A percentile compares a stretch with the other conserved stretches of the same genome.
phyloP scores from a whole-genome alignment of 2,113 vertebrate species.

The Poeciliopsis occidentalis region DNA sequence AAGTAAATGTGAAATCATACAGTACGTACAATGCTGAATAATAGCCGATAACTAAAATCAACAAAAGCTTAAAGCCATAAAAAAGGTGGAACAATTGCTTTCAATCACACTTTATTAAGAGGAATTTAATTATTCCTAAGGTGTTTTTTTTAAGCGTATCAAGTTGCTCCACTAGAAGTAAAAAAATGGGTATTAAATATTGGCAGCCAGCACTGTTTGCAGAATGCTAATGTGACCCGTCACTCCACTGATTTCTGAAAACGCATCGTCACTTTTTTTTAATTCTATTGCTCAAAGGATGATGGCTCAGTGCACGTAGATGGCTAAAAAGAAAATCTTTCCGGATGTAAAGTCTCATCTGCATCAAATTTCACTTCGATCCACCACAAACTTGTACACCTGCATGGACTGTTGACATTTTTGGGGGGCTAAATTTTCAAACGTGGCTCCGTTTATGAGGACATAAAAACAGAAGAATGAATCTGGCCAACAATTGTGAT shows the following conservation, averaged over 20 bases:
- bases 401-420: neutral
- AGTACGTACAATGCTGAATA: slow-evolving; percentile 10
- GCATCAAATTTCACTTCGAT: slow-evolving; percentile 6
- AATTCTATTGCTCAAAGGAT: neutral
- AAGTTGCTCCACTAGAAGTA: neutral
- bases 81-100: neutral
- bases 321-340: neutral
- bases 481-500: neutral
- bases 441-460: neutral
- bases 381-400: neutral
- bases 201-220: neutral
- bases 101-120: slow-evolving; percentile 2
- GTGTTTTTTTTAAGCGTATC: neutral
- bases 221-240: neutral
- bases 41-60: neutral
- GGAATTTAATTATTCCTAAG: neutral
- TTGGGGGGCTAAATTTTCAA: slow-evolving; percentile 25
- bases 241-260: neutral
- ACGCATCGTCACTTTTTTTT: neutral
- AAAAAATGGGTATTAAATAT: neutral
- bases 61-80: neutral
- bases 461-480: neutral
- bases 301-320: slow-evolving; percentile 25
- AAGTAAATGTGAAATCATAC: slow-evolving; percentile 8
- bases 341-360: neutral